Evolutionary conservation across 2,888 invertebrate genomes (phyloP).

Genomic region (Penaeus monodon): DNA sequence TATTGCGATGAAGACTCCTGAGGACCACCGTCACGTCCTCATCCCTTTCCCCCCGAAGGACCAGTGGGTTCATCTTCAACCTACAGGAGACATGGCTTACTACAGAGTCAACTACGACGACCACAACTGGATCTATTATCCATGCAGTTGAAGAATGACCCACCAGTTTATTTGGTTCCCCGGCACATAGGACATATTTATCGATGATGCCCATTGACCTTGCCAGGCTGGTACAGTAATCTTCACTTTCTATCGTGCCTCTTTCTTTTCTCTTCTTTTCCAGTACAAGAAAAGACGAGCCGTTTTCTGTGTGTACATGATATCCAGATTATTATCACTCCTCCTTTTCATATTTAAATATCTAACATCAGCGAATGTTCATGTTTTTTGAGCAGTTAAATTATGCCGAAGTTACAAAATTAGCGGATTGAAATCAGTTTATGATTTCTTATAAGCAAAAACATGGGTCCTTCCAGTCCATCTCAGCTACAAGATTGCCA

Average conservation of each 20-base stretch:
- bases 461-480: conserved; percentile 69
- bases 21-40: conserved; percentile 12
- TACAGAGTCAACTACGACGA: conserved; percentile 79
- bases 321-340: neutral
- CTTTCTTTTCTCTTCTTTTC: no score
- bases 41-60: conserved; percentile 25
- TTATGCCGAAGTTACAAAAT: no score
- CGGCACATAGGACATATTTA: conserved; percentile 88
- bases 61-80: conserved; percentile 81
- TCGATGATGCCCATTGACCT: conserved; percentile 78
- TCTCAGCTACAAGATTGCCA: conserved; percentile 78
- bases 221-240: neutral
- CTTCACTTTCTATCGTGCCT: neutral
- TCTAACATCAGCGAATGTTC: no score
- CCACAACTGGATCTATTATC: conserved; percentile 81
- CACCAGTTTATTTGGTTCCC: conserved; percentile 79
- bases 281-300: no score
- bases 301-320: no score
- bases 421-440: neutral
- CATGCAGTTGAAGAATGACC: conserved; percentile 77
- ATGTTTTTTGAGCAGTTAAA: neutral
- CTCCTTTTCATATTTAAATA: neutral
- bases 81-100: conserved; percentile 85
- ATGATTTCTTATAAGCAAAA: neutral
- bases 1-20: conserved; percentile 74